Conservation (phyloP, 2,888 invertebrate genomes). For the Ornithoptera alexandrae region DNA sequence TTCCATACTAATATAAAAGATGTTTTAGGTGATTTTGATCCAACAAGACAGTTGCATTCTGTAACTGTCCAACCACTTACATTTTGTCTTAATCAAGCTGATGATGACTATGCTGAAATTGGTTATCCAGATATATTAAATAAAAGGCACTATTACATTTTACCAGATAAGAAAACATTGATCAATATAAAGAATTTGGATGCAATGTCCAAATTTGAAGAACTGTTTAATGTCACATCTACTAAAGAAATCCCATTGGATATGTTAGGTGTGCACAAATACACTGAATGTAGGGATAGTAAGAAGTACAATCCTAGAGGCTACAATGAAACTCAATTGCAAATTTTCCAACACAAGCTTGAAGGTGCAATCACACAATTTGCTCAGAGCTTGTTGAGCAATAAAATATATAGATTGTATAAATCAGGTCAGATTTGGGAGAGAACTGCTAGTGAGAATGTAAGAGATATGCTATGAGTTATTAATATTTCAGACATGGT, state of each 20-base stretch:
- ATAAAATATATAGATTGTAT: constrained; percentile 72
- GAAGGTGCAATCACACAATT: constrained; percentile 77
- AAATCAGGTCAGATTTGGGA: constrained; percentile 75
- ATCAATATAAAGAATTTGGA: constrained; percentile 67
- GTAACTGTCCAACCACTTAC: constrained; percentile 56
- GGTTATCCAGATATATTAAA: constrained; percentile 70
- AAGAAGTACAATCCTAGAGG: constrained; percentile 57
- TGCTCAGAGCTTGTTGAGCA: constrained; percentile 66
- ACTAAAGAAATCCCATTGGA: constrained; percentile 58
- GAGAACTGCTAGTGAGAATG: constrained; percentile 55
- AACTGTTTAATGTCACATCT: constrained; percentile 57
- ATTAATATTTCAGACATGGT: background rate
- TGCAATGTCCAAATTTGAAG: constrained; percentile 67
- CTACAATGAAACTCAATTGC: constrained; percentile 71
- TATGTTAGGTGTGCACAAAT: constrained; percentile 66
- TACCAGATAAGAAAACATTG: constrained; percentile 52
- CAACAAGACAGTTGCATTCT: constrained; percentile 58
- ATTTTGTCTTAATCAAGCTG: constrained; percentile 71
- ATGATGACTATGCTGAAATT: constrained; percentile 67
- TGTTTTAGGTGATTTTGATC: constrained; percentile 76
- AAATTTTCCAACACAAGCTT: constrained; percentile 71
- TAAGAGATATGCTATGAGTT: constrained; percentile 58
- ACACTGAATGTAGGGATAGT: constrained; percentile 69
- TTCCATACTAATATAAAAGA: constrained; percentile 77
- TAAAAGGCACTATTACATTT: constrained; percentile 67